Base-by-base conservation (phyloP, 2,797 vertebrate species). In the Spinus olivaceus region DNA sequence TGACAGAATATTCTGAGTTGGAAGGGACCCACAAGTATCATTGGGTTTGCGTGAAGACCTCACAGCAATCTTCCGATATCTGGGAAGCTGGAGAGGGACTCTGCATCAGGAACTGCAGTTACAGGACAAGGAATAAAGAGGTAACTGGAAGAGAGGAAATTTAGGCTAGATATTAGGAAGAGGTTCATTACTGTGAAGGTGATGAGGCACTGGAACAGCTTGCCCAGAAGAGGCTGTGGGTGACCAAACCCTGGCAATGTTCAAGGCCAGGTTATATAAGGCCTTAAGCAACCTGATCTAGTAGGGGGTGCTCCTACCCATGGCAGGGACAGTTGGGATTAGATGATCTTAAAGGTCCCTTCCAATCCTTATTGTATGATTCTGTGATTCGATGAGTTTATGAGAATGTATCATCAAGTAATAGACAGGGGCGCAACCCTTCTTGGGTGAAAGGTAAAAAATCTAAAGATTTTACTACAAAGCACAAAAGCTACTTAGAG, bases 41-140 rank as follows among this genome's bases (percentile, higher is more conserved):
- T 0, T 69, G 20, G 9, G 21, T 41, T 61, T 71, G 59, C 0
- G 0, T 41, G 22, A 15, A 53, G 19, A 65, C 8, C 2, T 71
- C 39, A 59, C 9, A 59, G 30, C 10, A 59, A 23, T 19, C 46
- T 47, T 59, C 30, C 15, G 28, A 4, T 59, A 35, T 47, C 59
- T 65, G 59, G 30, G 25, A 65, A 73, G 30, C 10, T n/a, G 15
- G 14, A 60, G 39, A 22, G 24, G 10, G 30, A 83, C 24, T 20
- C 28, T 77, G 50, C 21, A 16, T 46, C 37, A 33, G 37, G 37
- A 83, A 11, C 25, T 59, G 39, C 8, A 46, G 12, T 32, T 33
- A 35, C 7, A 27, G 30, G 46, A 35, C 39, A 59, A 51, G 33
- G 33, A 30, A 2, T 51, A 51, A 64, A 33, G 37, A 76, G 14